Evolutionary conservation across 2,797 vertebrate species (phyloP).

Genomic region (Acropternis orthonyx): DNA sequence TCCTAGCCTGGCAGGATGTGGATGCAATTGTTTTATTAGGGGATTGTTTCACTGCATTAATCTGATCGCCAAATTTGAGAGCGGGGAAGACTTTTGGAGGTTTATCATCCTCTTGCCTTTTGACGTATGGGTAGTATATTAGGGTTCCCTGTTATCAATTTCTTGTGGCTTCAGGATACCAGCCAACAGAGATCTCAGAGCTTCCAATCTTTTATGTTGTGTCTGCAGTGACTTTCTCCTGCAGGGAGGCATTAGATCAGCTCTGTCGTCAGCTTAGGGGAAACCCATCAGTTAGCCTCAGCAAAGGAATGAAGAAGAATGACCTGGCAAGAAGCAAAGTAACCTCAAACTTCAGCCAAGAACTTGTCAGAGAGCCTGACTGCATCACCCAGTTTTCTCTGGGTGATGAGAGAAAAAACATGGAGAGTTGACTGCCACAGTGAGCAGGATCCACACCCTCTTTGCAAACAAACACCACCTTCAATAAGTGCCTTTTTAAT

Average conservation of each 20-base stretch:
- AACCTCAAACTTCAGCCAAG: slow-evolving; percentile 47
- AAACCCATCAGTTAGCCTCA: slow-evolving; percentile 68
- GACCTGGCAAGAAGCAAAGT: slow-evolving; percentile 55
- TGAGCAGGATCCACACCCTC: slow-evolving; percentile 47
- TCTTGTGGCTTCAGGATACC: slow-evolving; percentile 49
- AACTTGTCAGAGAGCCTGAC: slow-evolving; percentile 28
- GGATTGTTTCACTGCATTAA: background rate
- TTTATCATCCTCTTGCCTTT: slow-evolving; percentile 50
- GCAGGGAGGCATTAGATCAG: slow-evolving; percentile 41
- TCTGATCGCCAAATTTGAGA: slow-evolving; percentile 22
- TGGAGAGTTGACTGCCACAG: slow-evolving; percentile 4
- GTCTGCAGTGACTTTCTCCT: slow-evolving; percentile 30
- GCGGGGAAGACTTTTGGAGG: background rate
- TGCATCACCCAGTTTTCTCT: slow-evolving; percentile 54
- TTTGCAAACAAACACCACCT: slow-evolving; percentile 74
- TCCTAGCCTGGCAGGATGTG: background rate
- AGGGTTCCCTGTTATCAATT: slow-evolving; percentile 27
- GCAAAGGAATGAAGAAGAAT: slow-evolving; percentile 53
- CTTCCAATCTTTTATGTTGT: slow-evolving; percentile 55
- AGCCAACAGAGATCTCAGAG: slow-evolving; percentile 46
- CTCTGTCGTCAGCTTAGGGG: slow-evolving; percentile 11
- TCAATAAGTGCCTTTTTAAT: slow-evolving; percentile 75
- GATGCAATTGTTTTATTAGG: background rate
- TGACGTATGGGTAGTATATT: background rate
- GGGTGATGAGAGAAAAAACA: slow-evolving; percentile 58